Conservation (phyloP, 2,888 invertebrate genomes). For the Drosophila borborema region DNA sequence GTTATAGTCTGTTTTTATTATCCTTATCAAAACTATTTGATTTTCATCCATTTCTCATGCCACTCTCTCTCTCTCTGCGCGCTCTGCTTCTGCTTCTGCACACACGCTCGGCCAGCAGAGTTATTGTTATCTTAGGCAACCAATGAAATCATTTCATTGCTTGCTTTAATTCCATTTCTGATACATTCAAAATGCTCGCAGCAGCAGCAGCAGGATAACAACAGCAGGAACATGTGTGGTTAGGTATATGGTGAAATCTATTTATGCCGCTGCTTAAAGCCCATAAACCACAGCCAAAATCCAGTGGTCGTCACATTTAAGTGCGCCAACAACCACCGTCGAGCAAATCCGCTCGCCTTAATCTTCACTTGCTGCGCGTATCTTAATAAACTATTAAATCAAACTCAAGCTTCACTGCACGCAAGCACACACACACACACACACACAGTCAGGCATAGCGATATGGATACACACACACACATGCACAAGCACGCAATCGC, state of each 20-base stretch:
- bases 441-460: constrained; percentile 12
- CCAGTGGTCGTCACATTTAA: constrained; percentile 78
- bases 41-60: too few species aligned
- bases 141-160: constrained; percentile 22
- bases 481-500: constrained; percentile 16
- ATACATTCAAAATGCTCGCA: constrained; percentile 42
- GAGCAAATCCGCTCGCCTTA: constrained; percentile 71
- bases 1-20: background rate
- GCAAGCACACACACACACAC: constrained; percentile 53
- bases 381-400: constrained; percentile 80
- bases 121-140: constrained; percentile 28
- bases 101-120: background rate
- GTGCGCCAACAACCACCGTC: constrained; percentile 55
- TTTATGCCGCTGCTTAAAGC: constrained; percentile 69
- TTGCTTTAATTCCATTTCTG: constrained; percentile 31
- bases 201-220: constrained; percentile 24
- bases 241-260: constrained; percentile 52
- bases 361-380: constrained; percentile 77
- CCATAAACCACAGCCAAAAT: constrained; percentile 77
- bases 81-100: too few species aligned
- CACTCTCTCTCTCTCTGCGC: background rate
- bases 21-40: background rate
- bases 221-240: constrained; percentile 13
- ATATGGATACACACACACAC: constrained; percentile 29
- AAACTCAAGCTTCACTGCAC: constrained; percentile 78